phyloP scores from a whole-genome alignment of 2,797 vertebrate genomes.

The Clarias fuscus region DNA sequence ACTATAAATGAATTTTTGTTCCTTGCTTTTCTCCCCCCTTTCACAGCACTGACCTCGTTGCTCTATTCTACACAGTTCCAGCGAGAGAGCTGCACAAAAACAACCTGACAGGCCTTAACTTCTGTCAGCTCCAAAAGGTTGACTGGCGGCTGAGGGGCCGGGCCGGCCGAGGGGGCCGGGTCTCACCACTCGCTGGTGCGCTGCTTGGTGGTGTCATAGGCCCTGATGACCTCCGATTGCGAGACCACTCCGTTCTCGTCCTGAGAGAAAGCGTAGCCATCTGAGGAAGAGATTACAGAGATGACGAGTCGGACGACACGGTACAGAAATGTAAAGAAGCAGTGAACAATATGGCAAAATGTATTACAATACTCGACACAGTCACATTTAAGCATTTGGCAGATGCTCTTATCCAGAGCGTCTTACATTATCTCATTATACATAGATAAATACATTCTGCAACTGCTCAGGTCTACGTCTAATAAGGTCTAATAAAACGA shows the following conservation, averaged over 20 bases:
- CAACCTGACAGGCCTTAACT: constrained; percentile 51
- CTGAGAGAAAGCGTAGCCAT: constrained; percentile 98
- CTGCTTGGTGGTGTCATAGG: constrained; percentile 97
- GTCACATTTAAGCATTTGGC: too few species aligned
- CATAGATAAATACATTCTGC: too few species aligned
- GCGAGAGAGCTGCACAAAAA: constrained; percentile 51
- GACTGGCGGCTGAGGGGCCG: constrained; percentile 41
- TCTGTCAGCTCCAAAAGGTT: constrained; percentile 51
- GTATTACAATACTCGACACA: not conserved
- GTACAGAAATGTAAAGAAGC: not conserved
- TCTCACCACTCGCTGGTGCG: constrained; percentile 90
- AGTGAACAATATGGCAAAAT: not conserved
- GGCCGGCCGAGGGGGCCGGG: constrained; percentile 51
- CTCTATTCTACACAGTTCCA: constrained; percentile 49
- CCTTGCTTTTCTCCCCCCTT: constrained; percentile 48
- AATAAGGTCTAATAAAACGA: too few species aligned
- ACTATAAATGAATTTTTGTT: constrained; percentile 65
- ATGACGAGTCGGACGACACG: constrained; percentile 8
- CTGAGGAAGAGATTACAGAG: constrained; percentile 64
- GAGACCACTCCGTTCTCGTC: constrained; percentile 98
- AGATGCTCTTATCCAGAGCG: too few species aligned
- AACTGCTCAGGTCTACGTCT: too few species aligned
- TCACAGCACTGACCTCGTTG: constrained; percentile 51
- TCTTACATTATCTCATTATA: too few species aligned
- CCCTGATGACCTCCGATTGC: constrained; percentile 96